These are phyloP conservation scores for Coleophora deauratella DNA, from an alignment of 2,888 invertebrate genomes.

Conservation along the genomic window DNA sequence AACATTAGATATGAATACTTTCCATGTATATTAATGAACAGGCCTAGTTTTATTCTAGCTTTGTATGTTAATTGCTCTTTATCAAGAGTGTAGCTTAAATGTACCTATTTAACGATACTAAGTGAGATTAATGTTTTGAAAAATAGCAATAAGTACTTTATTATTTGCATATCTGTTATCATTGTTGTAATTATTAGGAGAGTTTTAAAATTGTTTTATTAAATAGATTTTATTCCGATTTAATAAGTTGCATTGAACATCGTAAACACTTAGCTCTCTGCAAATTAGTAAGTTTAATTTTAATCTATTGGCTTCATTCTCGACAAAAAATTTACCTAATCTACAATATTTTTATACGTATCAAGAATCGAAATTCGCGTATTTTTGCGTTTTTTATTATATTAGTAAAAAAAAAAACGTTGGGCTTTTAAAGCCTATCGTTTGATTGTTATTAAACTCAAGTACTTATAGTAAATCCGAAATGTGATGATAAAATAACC, in stretches of 20 bases:
- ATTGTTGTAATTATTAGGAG: constrained; percentile 71
- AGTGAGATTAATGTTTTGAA: constrained; percentile 71
- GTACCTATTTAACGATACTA: constrained; percentile 55
- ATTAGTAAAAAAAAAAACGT: constrained; percentile 11
- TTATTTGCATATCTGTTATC: constrained; percentile 61
- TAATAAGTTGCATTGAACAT: constrained; percentile 39
- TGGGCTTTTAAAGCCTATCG: constrained; percentile 31
- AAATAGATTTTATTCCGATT: constrained; percentile 46
- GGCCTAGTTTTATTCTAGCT: constrained; percentile 44
- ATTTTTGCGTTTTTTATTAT: constrained; percentile 7
- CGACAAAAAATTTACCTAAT: too few relatives aligned
- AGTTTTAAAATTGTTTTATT: constrained; percentile 67
- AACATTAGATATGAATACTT: constrained; percentile 16
- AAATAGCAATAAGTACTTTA: constrained; percentile 43
- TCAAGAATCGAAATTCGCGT: constrained; percentile 12
- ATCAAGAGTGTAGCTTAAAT: constrained; percentile 41
- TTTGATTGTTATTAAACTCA: constrained; percentile 30
- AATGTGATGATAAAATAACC: constrained; percentile 52
- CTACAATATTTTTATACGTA: too few relatives aligned
- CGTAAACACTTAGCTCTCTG: constrained; percentile 39
- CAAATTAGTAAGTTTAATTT: constrained; percentile 24
- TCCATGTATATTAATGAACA: constrained; percentile 20
- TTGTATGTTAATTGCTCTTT: too few relatives aligned
- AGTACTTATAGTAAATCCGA: constrained; percentile 36
- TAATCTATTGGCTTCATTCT: constrained; percentile 32